phyloP scores from a whole-genome alignment of 2,888 invertebrate species.

The Cataglyphis albicans region DNA sequence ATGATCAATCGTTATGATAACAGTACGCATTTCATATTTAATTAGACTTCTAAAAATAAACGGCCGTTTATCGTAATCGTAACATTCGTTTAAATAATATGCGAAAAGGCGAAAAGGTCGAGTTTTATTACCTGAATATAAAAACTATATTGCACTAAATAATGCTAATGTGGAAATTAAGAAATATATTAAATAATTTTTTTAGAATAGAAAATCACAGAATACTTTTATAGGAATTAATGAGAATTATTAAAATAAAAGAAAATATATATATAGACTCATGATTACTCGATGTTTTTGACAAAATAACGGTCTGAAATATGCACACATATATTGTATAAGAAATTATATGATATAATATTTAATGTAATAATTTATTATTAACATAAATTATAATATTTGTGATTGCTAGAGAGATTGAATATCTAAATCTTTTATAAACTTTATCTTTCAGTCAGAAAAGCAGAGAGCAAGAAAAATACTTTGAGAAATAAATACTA shows the following conservation, averaged over 20 bases:
- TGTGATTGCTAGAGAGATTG: neutral
- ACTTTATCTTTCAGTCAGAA: neutral
- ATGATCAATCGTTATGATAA: constrained; percentile 29
- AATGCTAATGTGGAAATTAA: neutral
- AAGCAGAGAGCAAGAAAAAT: neutral
- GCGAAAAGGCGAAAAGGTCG: neutral
- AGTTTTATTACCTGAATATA: neutral
- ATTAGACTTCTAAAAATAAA: constrained; percentile 27
- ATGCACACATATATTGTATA: neutral
- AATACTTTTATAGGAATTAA: neutral
- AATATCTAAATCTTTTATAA: neutral
- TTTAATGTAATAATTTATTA: neutral
- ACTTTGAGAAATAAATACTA: neutral
- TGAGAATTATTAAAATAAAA: neutral
- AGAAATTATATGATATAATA: neutral
- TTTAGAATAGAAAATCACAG: neutral
- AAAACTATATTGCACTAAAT: neutral
- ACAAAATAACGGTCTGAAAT: neutral
- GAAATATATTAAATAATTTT: constrained; percentile 9
- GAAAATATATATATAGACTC: neutral
- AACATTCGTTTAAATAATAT: neutral
- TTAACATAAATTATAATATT: neutral
- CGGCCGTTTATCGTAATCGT: neutral
- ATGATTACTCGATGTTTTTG: neutral
- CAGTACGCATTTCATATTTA: constrained; percentile 10